A percentile compares a stretch with the other conserved stretches of the same genome.
Evolutionary conservation across 2,888 invertebrate species (phyloP).

Genomic region (Morpho deidamia): DNA sequence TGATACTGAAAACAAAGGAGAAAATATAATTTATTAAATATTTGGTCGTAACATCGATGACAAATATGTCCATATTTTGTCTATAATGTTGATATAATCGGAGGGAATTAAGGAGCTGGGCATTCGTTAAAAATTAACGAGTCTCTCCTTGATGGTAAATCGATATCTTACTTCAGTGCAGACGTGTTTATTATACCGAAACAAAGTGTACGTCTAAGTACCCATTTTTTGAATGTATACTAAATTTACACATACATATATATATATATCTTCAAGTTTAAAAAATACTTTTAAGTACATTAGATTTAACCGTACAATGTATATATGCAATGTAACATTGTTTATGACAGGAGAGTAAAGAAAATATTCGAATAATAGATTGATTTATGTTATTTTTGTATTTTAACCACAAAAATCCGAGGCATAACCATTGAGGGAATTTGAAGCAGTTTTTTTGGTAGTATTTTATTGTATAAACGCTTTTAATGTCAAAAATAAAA

Average conservation of each 20-base stretch:
- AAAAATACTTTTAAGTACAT: no score
- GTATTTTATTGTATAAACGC: no score
- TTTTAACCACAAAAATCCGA: no score
- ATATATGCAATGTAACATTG: no score
- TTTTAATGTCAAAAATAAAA: no score
- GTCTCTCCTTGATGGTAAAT: constrained; percentile 60
- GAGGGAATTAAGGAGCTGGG: constrained; percentile 51
- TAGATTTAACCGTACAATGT: no score
- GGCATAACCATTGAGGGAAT: no score
- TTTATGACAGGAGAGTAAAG: no score
- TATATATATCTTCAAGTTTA: background rate
- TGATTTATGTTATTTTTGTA: no score
- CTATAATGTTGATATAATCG: constrained; percentile 55
- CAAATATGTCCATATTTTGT: constrained; percentile 32
- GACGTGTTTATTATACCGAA: constrained; percentile 18
- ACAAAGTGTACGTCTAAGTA: constrained; percentile 4
- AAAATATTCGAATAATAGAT: no score
- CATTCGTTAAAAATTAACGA: constrained; percentile 66
- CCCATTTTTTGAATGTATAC: background rate
- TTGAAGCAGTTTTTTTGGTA: no score
- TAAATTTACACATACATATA: background rate
- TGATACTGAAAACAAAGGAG: background rate
- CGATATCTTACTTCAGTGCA: constrained; percentile 38
- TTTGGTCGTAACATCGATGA: constrained; percentile 34
- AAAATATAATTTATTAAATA: constrained; percentile 27